Base-by-base conservation (phyloP, 2,797 vertebrate genomes). In the Pantherophis vulpinus region DNA sequence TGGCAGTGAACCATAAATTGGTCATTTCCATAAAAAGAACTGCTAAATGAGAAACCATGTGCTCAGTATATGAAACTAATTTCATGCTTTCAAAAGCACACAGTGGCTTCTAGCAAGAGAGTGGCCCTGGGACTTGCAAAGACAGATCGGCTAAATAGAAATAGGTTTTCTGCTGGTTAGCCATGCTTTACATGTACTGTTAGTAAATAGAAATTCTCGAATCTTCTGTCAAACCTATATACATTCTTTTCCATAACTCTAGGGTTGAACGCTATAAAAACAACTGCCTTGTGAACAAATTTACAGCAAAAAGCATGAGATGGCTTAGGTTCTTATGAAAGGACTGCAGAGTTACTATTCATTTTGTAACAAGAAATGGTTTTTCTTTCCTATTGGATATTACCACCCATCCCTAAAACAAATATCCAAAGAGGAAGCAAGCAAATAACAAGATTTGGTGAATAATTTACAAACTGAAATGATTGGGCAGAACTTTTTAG, bases 61-160 rank as follows among this genome's bases (percentile, higher is more conserved):
- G 98, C 97, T 98, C 96, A 96, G 97, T 97, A 97, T 98, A 98
- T 83, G 79, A 98, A 98, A 98, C 98, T 98, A 98, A 98, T 98
- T 98, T 98, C 98, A 98, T 98, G 98, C 98, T 98, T 98, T 98
- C 97, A 98, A 98, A 98, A 98, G 97, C 98, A 98, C 98, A 98
- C 97, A 96, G 97, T 97, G 96, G 97, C 97, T 98, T 98, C 97
- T 95, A 98, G 98, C 97, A 95, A 97, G 98, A 98, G 97, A 98
- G 97, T 97, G 97, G 97, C 97, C 97, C 97, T 98, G 98, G 97
- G 98, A 98, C 97, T 97, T 97, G 97, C 97, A 95, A 97, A 98
- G 97, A 98, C 97, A 98, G 97, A 98, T 97, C 97, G 97, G 97
- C 94, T 94, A 98, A 83, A 97, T 98, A 98, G 97, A 97, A 98